phyloP scores from a whole-genome alignment of 1,140 invertebrate species.

The Araneus ventricosus region DNA sequence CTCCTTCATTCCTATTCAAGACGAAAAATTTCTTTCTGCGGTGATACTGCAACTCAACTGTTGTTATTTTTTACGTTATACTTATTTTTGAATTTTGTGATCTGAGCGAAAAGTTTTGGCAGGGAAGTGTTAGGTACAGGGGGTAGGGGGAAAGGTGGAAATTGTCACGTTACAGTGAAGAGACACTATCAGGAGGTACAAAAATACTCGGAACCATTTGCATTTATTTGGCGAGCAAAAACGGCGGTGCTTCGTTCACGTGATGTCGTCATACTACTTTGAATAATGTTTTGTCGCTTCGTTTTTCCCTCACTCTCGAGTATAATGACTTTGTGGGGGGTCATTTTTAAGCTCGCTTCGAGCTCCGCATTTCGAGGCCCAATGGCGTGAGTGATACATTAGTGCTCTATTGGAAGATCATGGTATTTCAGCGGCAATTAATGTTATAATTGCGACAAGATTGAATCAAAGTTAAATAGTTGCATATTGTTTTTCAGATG shows the following conservation, averaged over 20 bases:
- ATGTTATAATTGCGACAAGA: no score
- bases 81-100: conserved; percentile 33
- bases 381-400: conserved; percentile 41
- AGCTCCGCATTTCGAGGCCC: neutral
- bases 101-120: neutral
- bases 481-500: no score
- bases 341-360: conserved; percentile 37
- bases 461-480: no score
- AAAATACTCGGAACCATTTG: conserved; percentile 72
- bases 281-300: conserved; percentile 69
- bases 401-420: neutral
- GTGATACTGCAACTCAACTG: neutral
- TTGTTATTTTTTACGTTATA: conserved; percentile 13
- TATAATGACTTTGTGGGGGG: conserved; percentile 66
- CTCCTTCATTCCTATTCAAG: neutral
- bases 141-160: neutral
- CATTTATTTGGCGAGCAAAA: conserved; percentile 72
- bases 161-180: conserved; percentile 68
- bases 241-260: conserved; percentile 47
- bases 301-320: conserved; percentile 5
- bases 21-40: neutral
- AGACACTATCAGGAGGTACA: conserved; percentile 46
- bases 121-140: neutral
- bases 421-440: neutral
- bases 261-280: conserved; percentile 75